phyloP scores from a whole-genome alignment of 2,888 invertebrate genomes.

The Dolichopus griseipennis region DNA sequence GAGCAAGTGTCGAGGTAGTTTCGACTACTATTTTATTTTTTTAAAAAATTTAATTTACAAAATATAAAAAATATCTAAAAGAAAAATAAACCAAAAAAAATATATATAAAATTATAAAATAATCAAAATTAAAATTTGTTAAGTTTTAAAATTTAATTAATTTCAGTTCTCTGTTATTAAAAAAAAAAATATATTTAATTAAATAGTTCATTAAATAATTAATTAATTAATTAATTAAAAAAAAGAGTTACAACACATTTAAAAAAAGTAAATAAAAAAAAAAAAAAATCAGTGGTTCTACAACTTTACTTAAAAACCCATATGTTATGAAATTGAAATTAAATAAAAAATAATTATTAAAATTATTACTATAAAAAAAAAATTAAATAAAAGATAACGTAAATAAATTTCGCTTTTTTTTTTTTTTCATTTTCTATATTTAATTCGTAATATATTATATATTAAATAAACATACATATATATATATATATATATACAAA shows the following conservation, averaged over 20 bases:
- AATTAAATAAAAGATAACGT: background rate
- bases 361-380: background rate
- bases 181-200: no score
- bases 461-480: no score
- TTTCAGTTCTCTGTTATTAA: no score
- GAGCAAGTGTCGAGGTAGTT: conserved; percentile 12
- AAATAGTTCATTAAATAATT: no score
- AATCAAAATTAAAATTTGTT: background rate
- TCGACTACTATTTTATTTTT: conserved; percentile 8
- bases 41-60: background rate
- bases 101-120: background rate
- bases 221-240: background rate
- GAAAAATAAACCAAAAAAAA: background rate
- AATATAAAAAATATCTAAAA: background rate
- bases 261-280: background rate
- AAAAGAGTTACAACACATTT: background rate
- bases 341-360: no score
- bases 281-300: background rate
- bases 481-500: no score
- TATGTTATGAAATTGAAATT: background rate
- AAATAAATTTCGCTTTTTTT: no score
- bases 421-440: no score
- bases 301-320: background rate
- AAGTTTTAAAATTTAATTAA: no score
- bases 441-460: no score